These are phyloP conservation scores for Rhizoglyphus robini DNA, from an alignment of 1,140 invertebrate genomes.

Conservation along the genomic window DNA sequence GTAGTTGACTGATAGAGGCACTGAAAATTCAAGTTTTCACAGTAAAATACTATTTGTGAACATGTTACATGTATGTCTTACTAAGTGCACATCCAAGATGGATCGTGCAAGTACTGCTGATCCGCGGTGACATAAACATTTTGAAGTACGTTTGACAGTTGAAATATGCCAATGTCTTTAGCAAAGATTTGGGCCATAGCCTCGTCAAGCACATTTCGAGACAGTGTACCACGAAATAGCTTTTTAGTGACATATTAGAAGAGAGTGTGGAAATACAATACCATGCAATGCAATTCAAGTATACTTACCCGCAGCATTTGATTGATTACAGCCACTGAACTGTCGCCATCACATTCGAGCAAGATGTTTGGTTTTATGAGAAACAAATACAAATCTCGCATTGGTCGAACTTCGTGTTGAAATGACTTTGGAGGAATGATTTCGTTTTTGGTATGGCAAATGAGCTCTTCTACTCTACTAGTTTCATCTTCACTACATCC, in stretches of 20 bases:
- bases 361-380: neutral
- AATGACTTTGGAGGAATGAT: constrained; percentile 1
- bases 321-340: neutral
- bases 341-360: neutral
- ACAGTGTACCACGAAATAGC: neutral
- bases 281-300: no score
- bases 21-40: no score
- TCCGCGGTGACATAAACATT: neutral
- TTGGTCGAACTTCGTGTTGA: neutral
- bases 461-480: no score
- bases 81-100: constrained; percentile 2
- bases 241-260: neutral
- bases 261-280: no score
- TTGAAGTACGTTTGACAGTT: constrained; percentile 10
- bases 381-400: neutral
- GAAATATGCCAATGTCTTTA: neutral
- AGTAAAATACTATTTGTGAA: no score
- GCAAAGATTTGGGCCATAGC: neutral
- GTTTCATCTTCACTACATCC: no score
- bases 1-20: neutral
- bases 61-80: neutral
- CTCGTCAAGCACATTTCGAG: neutral
- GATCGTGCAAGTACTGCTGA: neutral
- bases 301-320: neutral
- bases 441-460: constrained; percentile 3